Conservation (phyloP, 2,113 vertebrate genomes). For the Paedocypris sp. region DNA sequence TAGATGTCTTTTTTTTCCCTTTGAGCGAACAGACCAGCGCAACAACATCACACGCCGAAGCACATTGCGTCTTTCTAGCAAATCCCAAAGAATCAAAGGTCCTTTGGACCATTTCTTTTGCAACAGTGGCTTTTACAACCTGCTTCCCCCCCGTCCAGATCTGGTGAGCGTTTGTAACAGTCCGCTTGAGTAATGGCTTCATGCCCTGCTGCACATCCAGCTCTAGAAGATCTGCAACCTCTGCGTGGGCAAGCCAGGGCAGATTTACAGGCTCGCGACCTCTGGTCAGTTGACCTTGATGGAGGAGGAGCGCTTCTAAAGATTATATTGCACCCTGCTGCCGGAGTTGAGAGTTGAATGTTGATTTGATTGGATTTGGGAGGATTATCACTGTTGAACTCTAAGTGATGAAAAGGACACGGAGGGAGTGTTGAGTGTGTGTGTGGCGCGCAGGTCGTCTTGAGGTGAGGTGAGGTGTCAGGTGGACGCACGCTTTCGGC, state of each 20-base stretch:
- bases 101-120: not conserved
- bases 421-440: not conserved
- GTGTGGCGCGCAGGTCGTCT: not conserved
- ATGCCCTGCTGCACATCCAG: not conserved
- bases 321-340: not conserved
- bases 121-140: not conserved
- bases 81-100: not conserved
- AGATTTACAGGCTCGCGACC: not conserved
- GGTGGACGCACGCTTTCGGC: not conserved
- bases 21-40: too few species aligned
- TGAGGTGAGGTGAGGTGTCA: not conserved
- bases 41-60: too few species aligned
- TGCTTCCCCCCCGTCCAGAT: too few species aligned
- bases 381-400: not conserved
- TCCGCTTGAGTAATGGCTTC: not conserved
- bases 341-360: not conserved
- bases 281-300: constrained; percentile 26
- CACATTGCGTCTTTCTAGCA: not conserved
- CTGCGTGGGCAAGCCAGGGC: not conserved
- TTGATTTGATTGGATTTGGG: constrained; percentile 8
- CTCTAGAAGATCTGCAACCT: not conserved
- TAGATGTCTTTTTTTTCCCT: too few species aligned
- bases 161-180: not conserved
- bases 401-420: not conserved
- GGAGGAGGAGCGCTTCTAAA: constrained; percentile 12